Evolutionary conservation across 2,888 invertebrate species (phyloP), one percentile per base, ranked within the genome.

Genomic region (Carpatolechia fugitivella): DNA sequence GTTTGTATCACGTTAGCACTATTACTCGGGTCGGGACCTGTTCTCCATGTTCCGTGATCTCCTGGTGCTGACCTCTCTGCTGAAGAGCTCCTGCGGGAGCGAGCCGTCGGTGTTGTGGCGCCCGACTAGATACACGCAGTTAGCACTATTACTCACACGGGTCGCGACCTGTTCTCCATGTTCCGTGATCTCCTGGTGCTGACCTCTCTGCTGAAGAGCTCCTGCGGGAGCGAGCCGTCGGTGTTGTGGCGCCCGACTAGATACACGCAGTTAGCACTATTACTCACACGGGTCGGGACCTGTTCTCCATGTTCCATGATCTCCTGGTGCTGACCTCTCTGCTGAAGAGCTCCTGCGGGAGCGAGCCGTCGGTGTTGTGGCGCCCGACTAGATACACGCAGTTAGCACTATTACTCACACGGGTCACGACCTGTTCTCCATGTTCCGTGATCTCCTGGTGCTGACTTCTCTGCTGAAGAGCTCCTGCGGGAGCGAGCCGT

Each of bases 71-170:
- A 95, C 94, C 80, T 95, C 95, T 58, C 95, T 92, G 36, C 94
- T 93, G 80, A 95, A 95, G 58, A 95, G 85, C 64, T 95, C 94
- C 20, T 93, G 92, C 0, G 95, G 94, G 31, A 95, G 91, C 53
- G 94, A 93, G 54, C 93, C 94, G 78, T 96, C 95, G 0, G 95
- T 95, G 78, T 95, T 95, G 75, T 95, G 95, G 33, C 95, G 93
- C 0, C 98, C 8, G 5, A 8, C 30, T 30, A 6, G 8, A 6
- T 30, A 30, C 36, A n/a, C n/a, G 3, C n/a, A 13, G 11, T n/a
- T 4, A 3, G 20, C 11, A 20, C 1, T 7, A 8, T 13, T 30
- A 69, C 78, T 66, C n/a, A 68, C 81, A 59, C 62, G 0, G 81
- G 77, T 0, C 75, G 54, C 0, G 80, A 74, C 7, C 71, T 58